These are phyloP conservation scores for Phrynosoma platyrhinos DNA, from an alignment of 2,113 vertebrate genomes.

Conservation along the genomic window DNA sequence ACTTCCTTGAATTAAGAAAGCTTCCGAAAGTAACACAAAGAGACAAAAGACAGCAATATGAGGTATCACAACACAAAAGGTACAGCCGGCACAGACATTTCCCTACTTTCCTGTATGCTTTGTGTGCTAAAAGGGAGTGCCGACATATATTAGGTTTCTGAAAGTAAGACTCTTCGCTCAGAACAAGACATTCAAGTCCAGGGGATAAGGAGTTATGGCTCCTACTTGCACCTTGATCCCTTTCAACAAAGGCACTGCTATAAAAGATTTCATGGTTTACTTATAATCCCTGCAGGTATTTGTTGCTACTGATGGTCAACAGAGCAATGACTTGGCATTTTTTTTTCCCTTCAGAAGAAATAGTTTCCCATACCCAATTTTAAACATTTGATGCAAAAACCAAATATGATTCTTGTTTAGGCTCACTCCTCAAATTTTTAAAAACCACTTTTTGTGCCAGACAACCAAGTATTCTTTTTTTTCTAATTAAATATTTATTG, in stretches of 20 bases:
- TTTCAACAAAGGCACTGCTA: conserved; percentile 19
- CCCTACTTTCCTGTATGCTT: not conserved
- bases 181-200: conserved; percentile 30
- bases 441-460: not conserved
- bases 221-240: conserved; percentile 47
- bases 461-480: no score
- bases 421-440: accelerated
- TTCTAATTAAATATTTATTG: no score
- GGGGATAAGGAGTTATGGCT: conserved; percentile 11
- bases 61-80: conserved; percentile 16
- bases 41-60: not conserved
- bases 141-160: conserved; percentile 34
- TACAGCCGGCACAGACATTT: not conserved
- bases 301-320: not conserved
- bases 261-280: conserved; percentile 2
- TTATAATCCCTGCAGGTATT: conserved; percentile 27
- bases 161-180: conserved; percentile 31
- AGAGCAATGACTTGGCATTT: conserved; percentile 67
- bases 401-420: not conserved
- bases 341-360: conserved; percentile 47
- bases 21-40: not conserved
- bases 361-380: not conserved
- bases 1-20: not conserved
- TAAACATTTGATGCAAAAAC: not conserved
- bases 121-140: conserved; percentile 39